Evolutionary conservation across 1,140 invertebrate genomes (phyloP).

Genomic region (Drosophila pseudoobscura): DNA sequence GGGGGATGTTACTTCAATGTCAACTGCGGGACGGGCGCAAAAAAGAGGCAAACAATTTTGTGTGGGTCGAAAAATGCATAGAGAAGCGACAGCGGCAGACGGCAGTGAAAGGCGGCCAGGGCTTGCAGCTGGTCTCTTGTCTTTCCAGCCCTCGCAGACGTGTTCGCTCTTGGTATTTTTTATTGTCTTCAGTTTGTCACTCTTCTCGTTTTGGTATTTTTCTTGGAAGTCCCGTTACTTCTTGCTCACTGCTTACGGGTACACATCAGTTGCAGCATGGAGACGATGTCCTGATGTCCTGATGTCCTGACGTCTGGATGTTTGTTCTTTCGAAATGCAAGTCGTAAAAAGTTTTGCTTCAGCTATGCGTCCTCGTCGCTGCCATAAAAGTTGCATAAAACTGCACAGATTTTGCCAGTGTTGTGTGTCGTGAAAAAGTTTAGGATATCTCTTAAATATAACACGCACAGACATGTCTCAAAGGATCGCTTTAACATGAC

Average conservation of each 20-base stretch:
- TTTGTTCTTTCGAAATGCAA: constrained; percentile 46
- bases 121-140: too few species aligned
- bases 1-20: neutral
- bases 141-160: too few species aligned
- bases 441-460: constrained; percentile 41
- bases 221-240: constrained; percentile 26
- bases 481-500: constrained; percentile 52
- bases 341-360: constrained; percentile 50
- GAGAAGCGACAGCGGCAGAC: too few species aligned
- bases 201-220: constrained; percentile 42
- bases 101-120: too few species aligned
- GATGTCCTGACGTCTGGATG: constrained; percentile 25
- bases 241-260: constrained; percentile 20
- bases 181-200: constrained; percentile 25
- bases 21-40: too few species aligned
- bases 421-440: constrained; percentile 29
- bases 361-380: constrained; percentile 19
- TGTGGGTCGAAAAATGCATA: too few species aligned
- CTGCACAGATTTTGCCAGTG: constrained; percentile 60
- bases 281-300: constrained; percentile 6
- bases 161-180: neutral
- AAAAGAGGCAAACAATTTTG: too few species aligned
- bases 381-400: constrained; percentile 79
- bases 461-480: neutral
- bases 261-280: constrained; percentile 33